Evolutionary conservation across 1,140 invertebrate genomes (phyloP).

Genomic region (Orius insidiosus): DNA sequence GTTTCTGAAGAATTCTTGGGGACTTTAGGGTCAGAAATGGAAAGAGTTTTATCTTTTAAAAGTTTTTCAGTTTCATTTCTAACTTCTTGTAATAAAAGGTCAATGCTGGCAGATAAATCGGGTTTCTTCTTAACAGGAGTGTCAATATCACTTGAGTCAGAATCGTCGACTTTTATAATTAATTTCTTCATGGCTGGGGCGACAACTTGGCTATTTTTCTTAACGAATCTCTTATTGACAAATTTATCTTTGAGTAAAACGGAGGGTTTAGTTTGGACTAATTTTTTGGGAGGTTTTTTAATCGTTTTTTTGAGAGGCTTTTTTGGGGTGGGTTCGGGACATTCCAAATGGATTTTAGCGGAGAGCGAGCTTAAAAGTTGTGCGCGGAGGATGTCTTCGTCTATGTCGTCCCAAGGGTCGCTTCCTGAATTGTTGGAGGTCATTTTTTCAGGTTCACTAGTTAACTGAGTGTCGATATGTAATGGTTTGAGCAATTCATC

Average conservation of each 20-base stretch:
- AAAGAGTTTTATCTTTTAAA: no score
- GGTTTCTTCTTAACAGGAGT: not conserved
- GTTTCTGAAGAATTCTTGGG: no score
- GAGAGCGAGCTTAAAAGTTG: conserved; percentile 11
- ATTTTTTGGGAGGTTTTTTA: not conserved
- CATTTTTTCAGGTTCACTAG: not conserved
- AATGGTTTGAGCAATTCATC: not conserved
- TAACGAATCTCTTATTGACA: no score
- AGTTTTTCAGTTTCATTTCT: conserved; percentile 5
- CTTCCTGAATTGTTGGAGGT: not conserved
- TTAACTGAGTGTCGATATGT: not conserved
- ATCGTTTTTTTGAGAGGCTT: conserved; percentile 1
- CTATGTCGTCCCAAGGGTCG: conserved; percentile 14
- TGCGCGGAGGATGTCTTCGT: conserved; percentile 15
- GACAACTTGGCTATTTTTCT: not conserved
- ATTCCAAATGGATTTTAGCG: not conserved
- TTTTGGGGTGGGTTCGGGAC: not conserved
- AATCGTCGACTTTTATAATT: conserved; percentile 11
- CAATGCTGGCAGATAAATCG: not conserved
- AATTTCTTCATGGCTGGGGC: conserved; percentile 5
- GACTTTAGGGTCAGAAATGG: no score
- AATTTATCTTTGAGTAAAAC: not conserved
- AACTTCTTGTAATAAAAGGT: conserved; percentile 3
- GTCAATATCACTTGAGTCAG: conserved; percentile 5
- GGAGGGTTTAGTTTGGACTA: not conserved